A percentile compares a stretch with the other conserved stretches of the same genome.
Conservation (phyloP, 2,797 vertebrate genomes). For the Champsocephalus esox region DNA sequence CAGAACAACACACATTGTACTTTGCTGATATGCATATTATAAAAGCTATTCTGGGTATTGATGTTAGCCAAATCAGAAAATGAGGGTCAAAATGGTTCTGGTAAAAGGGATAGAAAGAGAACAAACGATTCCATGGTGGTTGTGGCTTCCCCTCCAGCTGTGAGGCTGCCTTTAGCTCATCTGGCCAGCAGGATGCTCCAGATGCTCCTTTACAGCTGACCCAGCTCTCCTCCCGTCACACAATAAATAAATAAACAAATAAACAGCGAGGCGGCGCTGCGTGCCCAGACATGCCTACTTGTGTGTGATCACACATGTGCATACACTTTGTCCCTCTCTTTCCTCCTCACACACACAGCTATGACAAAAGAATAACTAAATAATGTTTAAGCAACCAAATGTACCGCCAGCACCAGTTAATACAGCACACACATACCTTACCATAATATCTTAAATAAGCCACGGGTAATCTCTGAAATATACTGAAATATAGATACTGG, state of each 20-base stretch:
- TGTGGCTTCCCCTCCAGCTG: slow-evolving; percentile 63
- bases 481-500: neutral
- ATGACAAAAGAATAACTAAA: neutral
- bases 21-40: slow-evolving; percentile 5
- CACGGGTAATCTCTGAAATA: neutral
- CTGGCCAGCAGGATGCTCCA: slow-evolving; percentile 70
- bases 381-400: neutral
- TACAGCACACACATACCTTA: neutral
- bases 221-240: slow-evolving; percentile 28
- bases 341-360: neutral
- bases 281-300: slow-evolving; percentile 6
- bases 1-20: slow-evolving; percentile 2
- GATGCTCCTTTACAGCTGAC: slow-evolving; percentile 58
- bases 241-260: slow-evolving; percentile 47
- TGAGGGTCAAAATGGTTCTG: slow-evolving; percentile 56
- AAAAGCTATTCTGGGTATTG: slow-evolving; percentile 30
- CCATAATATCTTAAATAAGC: neutral
- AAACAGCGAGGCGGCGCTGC: neutral
- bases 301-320: slow-evolving; percentile 17
- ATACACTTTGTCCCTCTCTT: slow-evolving; percentile 1
- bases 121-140: slow-evolving; percentile 48
- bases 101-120: slow-evolving; percentile 41
- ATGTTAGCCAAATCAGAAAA: slow-evolving; percentile 46
- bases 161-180: slow-evolving; percentile 65
- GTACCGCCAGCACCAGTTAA: no score